Evolutionary conservation across 2,888 invertebrate genomes (phyloP).

Genomic region (Portevinia maculata): DNA sequence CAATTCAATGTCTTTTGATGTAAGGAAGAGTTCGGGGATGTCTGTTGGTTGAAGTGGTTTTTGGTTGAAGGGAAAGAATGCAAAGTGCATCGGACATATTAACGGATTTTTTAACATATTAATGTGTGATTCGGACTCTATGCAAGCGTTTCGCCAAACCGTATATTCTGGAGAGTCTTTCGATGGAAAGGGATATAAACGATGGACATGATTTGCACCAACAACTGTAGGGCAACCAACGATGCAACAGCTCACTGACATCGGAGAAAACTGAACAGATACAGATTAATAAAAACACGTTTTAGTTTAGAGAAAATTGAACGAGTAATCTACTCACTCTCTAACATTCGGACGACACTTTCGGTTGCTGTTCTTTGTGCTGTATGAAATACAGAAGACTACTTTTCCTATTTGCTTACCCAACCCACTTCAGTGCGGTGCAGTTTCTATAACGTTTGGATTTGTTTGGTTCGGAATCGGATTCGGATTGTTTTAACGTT

Average conservation of each 20-base stretch:
- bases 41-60: too few relatives aligned
- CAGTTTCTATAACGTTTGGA: too few relatives aligned
- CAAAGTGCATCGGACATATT: constrained; percentile 32
- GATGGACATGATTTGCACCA: background rate
- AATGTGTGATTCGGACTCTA: constrained; percentile 19
- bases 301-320: too few relatives aligned
- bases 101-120: constrained; percentile 15
- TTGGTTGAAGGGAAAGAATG: too few relatives aligned
- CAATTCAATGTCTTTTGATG: background rate
- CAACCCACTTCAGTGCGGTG: too few relatives aligned
- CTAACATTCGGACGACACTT: too few relatives aligned
- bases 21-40: background rate
- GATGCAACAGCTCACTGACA: constrained; percentile 31
- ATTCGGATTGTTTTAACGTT: too few relatives aligned
- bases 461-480: too few relatives aligned
- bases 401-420: too few relatives aligned
- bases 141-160: constrained; percentile 24
- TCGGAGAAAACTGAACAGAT: background rate
- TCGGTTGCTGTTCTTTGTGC: too few relatives aligned
- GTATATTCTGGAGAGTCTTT: constrained; percentile 12
- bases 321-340: too few relatives aligned
- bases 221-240: constrained; percentile 23
- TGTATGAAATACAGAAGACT: too few relatives aligned
- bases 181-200: constrained; percentile 10
- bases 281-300: background rate